Evolutionary conservation across 2,888 invertebrate species (phyloP).

Genomic region (Neoaliturus tenellus): DNA sequence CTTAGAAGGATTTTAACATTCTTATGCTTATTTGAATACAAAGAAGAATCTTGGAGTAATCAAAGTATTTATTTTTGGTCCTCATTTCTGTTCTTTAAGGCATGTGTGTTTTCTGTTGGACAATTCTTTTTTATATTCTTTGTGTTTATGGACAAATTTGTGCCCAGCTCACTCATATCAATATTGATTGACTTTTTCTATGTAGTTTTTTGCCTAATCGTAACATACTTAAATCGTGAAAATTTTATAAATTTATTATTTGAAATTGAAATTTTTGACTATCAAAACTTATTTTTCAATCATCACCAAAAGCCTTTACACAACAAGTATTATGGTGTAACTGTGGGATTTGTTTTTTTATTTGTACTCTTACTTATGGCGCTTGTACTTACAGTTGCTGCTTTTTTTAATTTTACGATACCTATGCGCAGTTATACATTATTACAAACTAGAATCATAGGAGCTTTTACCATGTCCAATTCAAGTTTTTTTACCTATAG

Average conservation of each 20-base stretch:
- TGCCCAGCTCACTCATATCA: too few species aligned
- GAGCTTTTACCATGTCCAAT: too few species aligned
- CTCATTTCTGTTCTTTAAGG: neutral
- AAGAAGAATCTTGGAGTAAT: neutral
- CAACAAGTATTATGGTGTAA: neutral
- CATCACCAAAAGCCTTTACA: neutral
- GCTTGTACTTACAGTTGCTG: neutral
- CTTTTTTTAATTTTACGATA: neutral
- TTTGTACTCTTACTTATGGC: neutral
- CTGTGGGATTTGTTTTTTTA: neutral
- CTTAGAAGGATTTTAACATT: neutral
- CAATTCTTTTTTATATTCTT: too few species aligned
- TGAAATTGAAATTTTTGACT: slow-evolving; percentile 27
- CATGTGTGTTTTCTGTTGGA: neutral
- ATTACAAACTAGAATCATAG: neutral
- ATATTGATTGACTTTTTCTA: neutral
- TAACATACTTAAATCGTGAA: neutral
- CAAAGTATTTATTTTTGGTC: neutral
- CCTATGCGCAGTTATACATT: neutral
- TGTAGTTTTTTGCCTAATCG: neutral
- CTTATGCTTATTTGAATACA: neutral
- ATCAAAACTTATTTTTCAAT: neutral
- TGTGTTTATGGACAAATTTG: neutral
- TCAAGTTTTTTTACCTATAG: neutral
- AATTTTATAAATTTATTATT: neutral